Conservation (phyloP, 2,797 vertebrate species). For the Gouania willdenowi region DNA sequence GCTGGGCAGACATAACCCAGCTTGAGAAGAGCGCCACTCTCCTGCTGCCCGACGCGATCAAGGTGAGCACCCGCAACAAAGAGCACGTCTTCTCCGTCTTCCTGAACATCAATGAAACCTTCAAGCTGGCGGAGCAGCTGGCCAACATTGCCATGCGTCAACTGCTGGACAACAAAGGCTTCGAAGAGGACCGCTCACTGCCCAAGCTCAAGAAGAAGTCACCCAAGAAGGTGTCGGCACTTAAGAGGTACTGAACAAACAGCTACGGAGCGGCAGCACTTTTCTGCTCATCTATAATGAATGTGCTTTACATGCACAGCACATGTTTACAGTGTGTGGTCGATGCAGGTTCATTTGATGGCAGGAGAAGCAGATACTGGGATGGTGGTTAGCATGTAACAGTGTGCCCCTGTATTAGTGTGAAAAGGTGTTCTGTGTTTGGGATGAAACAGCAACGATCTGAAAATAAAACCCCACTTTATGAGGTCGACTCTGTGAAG, state of each 20-base stretch:
- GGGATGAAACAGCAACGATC: neutral
- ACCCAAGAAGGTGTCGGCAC: slow-evolving; percentile 91
- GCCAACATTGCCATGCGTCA: slow-evolving; percentile 98
- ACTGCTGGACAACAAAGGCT: slow-evolving; percentile 95
- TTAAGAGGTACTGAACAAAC: slow-evolving; percentile 89
- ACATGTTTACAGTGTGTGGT: neutral
- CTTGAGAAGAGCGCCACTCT: slow-evolving; percentile 93
- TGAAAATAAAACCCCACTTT: neutral
- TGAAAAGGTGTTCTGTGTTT: neutral
- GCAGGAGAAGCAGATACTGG: neutral
- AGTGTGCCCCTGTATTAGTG: neutral
- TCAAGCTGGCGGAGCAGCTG: slow-evolving; percentile 96
- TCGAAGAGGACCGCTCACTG: slow-evolving; percentile 92
- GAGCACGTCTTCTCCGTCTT: slow-evolving; percentile 96
- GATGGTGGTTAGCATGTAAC: neutral
- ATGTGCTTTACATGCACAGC: neutral
- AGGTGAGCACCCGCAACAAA: slow-evolving; percentile 89
- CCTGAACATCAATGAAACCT: slow-evolving; percentile 95
- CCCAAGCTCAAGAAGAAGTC: slow-evolving; percentile 97
- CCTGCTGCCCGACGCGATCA: slow-evolving; percentile 90
- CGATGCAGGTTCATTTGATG: neutral
- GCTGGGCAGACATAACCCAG: slow-evolving; percentile 96
- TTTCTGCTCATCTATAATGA: neutral
- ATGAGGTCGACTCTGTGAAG: neutral
- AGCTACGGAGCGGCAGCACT: neutral